These are phyloP conservation scores for Macrotrachela quadricornifera DNA, from an alignment of 1,140 invertebrate genomes.

Conservation along the genomic window DNA sequence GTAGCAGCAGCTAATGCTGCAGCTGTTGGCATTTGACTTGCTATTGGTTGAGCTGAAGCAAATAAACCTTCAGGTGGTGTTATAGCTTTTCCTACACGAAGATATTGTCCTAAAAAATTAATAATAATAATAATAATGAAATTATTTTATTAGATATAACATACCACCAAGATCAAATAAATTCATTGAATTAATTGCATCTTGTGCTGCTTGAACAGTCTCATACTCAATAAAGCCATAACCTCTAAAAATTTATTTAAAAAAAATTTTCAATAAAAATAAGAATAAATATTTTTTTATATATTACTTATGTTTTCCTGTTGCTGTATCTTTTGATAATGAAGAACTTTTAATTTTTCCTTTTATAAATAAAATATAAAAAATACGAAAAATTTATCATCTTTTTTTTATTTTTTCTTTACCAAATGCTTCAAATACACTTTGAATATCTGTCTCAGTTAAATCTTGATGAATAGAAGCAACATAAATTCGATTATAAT, in stretches of 20 bases:
- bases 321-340: too few relatives aligned
- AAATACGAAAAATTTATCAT: too few relatives aligned
- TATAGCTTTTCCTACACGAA: slow-evolving; percentile 54
- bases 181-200: slow-evolving; percentile 96
- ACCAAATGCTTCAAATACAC: slow-evolving; percentile 97
- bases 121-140: too few relatives aligned
- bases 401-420: slow-evolving; percentile 15
- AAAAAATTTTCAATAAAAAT: too few relatives aligned
- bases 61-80: slow-evolving; percentile 10
- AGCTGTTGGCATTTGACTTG: not conserved
- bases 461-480: slow-evolving; percentile 91
- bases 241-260: slow-evolving; percentile 35
- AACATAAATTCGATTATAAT: slow-evolving; percentile 89
- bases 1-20: too few relatives aligned
- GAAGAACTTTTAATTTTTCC: too few relatives aligned
- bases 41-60: not conserved
- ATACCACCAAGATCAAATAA: slow-evolving; percentile 75
- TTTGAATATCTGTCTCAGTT: slow-evolving; percentile 88
- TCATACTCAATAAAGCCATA: slow-evolving; percentile 98
- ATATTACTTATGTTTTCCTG: too few relatives aligned
- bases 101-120: slow-evolving; percentile 44
- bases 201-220: slow-evolving; percentile 65
- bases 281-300: too few relatives aligned
- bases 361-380: too few relatives aligned
- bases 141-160: too few relatives aligned